phyloP scores from a whole-genome alignment of 2,797 vertebrate species.

The Lerista edwardsae region DNA sequence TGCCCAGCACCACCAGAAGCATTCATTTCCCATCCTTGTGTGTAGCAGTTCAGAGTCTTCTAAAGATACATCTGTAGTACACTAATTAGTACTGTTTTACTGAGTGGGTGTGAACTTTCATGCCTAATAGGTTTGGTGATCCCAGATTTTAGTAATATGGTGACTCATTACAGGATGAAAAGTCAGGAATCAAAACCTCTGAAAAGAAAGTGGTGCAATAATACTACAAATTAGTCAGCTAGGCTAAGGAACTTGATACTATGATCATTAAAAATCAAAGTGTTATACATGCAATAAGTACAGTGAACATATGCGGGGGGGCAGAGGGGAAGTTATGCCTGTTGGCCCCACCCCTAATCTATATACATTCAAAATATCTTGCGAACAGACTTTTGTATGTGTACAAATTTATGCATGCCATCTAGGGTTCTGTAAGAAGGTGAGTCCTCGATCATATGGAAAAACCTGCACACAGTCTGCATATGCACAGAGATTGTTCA shows the following conservation, averaged over 20 bases:
- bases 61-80: neutral
- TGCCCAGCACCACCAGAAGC: conserved; percentile 23
- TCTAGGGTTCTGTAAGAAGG: no score
- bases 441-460: no score
- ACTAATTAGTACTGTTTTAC: neutral
- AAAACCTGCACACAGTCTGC: no score
- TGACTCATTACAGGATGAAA: neutral
- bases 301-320: no score
- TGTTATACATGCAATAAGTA: no score
- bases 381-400: neutral
- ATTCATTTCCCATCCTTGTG: neutral
- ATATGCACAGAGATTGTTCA: no score
- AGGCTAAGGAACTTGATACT: neutral
- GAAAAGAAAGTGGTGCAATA: neutral
- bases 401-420: neutral
- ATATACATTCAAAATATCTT: no score
- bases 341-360: no score
- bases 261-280: neutral
- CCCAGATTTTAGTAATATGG: neutral
- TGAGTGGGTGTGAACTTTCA: neutral
- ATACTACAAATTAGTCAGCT: neutral
- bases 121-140: neutral
- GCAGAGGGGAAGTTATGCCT: no score
- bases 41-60: neutral
- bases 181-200: neutral